These are phyloP conservation scores for Rhagologus leucostigma DNA, from an alignment of 2,113 vertebrate genomes.

Conservation along the genomic window DNA sequence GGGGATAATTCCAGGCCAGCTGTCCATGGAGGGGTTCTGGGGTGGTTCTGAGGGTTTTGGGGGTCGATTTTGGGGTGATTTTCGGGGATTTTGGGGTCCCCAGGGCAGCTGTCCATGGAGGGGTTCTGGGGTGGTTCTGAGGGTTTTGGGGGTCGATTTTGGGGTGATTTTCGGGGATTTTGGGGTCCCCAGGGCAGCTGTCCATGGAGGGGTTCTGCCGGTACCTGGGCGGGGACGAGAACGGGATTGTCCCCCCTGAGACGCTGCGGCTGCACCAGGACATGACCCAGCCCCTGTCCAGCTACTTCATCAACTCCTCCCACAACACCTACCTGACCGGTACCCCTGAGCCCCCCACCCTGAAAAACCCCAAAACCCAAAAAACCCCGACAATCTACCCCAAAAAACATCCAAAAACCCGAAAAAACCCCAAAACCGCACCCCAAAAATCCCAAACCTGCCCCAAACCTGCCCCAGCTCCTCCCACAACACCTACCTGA, in stretches of 20 bases:
- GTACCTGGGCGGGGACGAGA: background rate
- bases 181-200: background rate
- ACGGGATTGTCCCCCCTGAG: background rate
- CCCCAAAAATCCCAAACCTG: no score
- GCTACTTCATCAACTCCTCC: background rate
- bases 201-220: background rate
- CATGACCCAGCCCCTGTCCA: background rate
- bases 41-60: background rate
- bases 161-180: background rate
- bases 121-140: background rate
- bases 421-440: no score
- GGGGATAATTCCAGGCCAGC: background rate
- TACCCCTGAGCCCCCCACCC: background rate
- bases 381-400: background rate
- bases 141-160: background rate
- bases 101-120: background rate
- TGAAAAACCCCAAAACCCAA: background rate
- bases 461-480: no score
- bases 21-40: background rate
- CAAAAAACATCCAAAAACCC: no score
- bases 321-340: background rate
- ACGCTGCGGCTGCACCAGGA: background rate
- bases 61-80: background rate
- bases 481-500: background rate
- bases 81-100: no score